Evolutionary conservation across 2,888 invertebrate genomes (phyloP).

Genomic region (Sphecodes monilicornis): DNA sequence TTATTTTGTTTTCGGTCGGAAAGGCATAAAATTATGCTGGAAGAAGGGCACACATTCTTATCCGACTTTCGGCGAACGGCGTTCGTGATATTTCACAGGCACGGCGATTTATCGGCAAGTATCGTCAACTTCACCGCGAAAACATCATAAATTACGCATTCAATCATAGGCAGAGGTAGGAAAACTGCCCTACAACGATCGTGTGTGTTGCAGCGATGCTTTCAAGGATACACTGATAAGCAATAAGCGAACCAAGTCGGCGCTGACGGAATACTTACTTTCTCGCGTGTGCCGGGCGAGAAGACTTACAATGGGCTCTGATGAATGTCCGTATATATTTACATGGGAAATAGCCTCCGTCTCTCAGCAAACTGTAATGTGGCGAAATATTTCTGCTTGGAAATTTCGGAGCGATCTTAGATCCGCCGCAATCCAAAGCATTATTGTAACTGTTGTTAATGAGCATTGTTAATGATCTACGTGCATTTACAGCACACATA

Average conservation of each 20-base stretch:
- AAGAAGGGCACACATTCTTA: conserved; percentile 6
- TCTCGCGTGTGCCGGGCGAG: conserved; percentile 56
- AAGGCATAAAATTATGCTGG: not conserved
- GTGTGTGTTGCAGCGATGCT: conserved; percentile 56
- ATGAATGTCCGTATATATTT: conserved; percentile 83
- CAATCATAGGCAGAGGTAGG: conserved; percentile 55
- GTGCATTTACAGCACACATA: too few relatives aligned
- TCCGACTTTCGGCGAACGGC: conserved; percentile 20
- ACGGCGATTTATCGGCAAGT: conserved; percentile 51
- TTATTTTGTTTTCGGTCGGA: not conserved
- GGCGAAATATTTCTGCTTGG: conserved; percentile 60
- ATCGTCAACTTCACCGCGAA: conserved; percentile 58
- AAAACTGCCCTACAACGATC: conserved; percentile 45
- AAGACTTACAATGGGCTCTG: conserved; percentile 80
- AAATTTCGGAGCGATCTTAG: conserved; percentile 26
- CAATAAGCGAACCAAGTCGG: conserved; percentile 61
- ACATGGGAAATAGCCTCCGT: conserved; percentile 80
- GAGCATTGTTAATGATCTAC: not conserved
- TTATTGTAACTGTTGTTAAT: not conserved
- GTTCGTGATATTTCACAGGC: conserved; percentile 39
- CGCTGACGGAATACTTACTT: conserved; percentile 66
- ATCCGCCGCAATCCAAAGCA: not conserved
- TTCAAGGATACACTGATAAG: conserved; percentile 61
- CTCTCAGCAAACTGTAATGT: conserved; percentile 70
- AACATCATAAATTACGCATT: conserved; percentile 68